Base-by-base conservation (phyloP, 2,113 vertebrate genomes). In the Noctilio leporinus region DNA sequence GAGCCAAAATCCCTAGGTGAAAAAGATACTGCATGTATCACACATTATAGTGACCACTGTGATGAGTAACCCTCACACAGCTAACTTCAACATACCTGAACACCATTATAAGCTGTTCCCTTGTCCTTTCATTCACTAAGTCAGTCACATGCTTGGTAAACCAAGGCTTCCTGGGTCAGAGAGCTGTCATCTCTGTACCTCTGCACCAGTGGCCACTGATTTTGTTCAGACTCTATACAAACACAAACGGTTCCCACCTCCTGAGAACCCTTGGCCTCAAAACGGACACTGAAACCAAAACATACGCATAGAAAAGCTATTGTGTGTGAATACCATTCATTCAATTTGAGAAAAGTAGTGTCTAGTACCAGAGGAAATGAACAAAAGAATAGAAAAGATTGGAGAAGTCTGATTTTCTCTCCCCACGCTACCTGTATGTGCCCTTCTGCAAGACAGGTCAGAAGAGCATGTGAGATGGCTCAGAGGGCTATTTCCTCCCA, bases 371-470 rank as follows among this genome's bases (percentile, higher is more conserved):
- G 7, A 55, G 40, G 30, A 97, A 43, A 76, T 3, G 28, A 4
- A 76, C 19, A 77, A 55, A 80, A 73, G 69, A 86, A 16, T 33
- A 38, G 49, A 15, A 64, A 53, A 64, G 55, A 33, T 14, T 24
- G 43, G 43, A 49, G 26, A 16, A 72, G 38, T 62, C 55, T 92
- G 30, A 33, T 45, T 91, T 75, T 26, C 57, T 73, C 15, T 22
- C 73, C 45, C 8, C 15, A 2, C 24, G 40, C 33, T 30, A n/a
- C 53, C 11, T 12, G 2, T 0, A 11, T 3, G 0, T 2, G 4
- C 22, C 6, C 51, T 14, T 26, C 80, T 45, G 38, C 1, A 1
- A 1, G 77, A 35, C 26, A 86, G 11, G 15, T 33, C 45, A 43
- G 65, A 82, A 43, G 65, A 82, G 45, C 33, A 2, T 2, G 0